Conservation (phyloP, 2,888 invertebrate genomes). For the Lasioglossum pauxillum region DNA sequence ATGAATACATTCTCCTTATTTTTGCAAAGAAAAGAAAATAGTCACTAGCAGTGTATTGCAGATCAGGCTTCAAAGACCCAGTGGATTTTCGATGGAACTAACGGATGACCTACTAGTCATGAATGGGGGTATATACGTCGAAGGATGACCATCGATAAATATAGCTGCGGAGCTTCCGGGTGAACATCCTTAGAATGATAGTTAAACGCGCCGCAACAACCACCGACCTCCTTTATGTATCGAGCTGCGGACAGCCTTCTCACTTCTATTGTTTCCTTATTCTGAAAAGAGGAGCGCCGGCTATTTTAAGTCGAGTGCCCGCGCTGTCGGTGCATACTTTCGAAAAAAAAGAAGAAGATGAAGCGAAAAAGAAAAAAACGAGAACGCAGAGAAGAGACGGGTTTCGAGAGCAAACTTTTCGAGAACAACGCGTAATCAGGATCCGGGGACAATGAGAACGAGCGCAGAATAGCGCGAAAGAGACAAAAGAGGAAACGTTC, state of each 20-base stretch:
- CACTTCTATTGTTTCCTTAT: slow-evolving; percentile 55
- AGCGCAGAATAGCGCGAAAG: slow-evolving; percentile 6
- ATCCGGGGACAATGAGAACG: slow-evolving; percentile 10
- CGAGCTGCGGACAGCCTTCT: slow-evolving; percentile 40
- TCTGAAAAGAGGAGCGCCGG: slow-evolving; percentile 34
- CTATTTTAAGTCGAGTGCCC: slow-evolving; percentile 40
- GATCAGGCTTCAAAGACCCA: background rate
- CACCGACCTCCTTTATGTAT: slow-evolving; percentile 60
- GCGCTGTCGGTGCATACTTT: slow-evolving; percentile 28
- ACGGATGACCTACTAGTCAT: background rate
- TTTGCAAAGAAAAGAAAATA: background rate
- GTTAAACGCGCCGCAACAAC: slow-evolving; percentile 49
- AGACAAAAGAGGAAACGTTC: slow-evolving; percentile 6
- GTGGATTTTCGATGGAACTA: background rate
- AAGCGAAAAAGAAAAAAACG: background rate
- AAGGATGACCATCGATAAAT: slow-evolving; percentile 70
- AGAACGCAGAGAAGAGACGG: background rate
- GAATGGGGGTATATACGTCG: slow-evolving; percentile 24
- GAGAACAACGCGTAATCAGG: slow-evolving; percentile 12
- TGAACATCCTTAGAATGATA: slow-evolving; percentile 77
- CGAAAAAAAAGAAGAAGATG: background rate
- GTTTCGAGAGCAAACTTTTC: slow-evolving; percentile 13
- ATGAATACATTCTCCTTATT: background rate
- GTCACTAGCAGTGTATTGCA: background rate
- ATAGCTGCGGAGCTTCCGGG: slow-evolving; percentile 76